Base-by-base conservation (phyloP, 1,140 invertebrate genomes). In the Dermatophagoides farinae region DNA sequence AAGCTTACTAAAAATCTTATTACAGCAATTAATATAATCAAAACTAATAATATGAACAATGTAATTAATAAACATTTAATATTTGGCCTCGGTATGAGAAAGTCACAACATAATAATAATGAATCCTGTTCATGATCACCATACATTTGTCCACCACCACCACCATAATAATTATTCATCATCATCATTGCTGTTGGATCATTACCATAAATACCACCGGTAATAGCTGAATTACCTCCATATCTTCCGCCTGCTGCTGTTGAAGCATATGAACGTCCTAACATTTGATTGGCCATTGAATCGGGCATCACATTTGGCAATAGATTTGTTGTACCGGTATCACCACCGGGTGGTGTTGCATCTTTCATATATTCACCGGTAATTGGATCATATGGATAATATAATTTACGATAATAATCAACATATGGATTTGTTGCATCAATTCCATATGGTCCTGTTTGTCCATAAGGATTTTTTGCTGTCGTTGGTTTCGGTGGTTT, bases 311-410 rank as follows among this genome's bases (percentile, higher is more conserved):
- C 16, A 20, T 31, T 31, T 31, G 31, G 31, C 31, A 31, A 31
- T 31, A 31, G 8, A 31, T 31, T 31, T 31, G 31, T 31, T 31
- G 31, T 4, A 31, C 31, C 23, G 6, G 53, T 55, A 11, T 53
- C 53, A 18, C 18, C 53, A 18, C 18, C 22, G 1, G 53, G 53
- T 44, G 53, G 53, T 23, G 53, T 55, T 14, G 53, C 53, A 40
- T 55, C 53, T 25, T 55, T 55, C 53, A 55, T 55, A 25, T 55
- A 55, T 23, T 55, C 53, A n/a, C 53, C 53, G 4, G 53, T 55
- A 18, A 55, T 55, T 1, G 53, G 53, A 44, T 55, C 53, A 44
- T 55, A 55, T n/a, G 53, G 53, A 55, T 55, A 55, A 25, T 55
- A 55, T 25, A 55, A 44, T 23, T 55, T 55, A 39, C 53, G 6